Base-by-base conservation (phyloP, 2,113 vertebrate species). In the Danionella cerebrum region DNA sequence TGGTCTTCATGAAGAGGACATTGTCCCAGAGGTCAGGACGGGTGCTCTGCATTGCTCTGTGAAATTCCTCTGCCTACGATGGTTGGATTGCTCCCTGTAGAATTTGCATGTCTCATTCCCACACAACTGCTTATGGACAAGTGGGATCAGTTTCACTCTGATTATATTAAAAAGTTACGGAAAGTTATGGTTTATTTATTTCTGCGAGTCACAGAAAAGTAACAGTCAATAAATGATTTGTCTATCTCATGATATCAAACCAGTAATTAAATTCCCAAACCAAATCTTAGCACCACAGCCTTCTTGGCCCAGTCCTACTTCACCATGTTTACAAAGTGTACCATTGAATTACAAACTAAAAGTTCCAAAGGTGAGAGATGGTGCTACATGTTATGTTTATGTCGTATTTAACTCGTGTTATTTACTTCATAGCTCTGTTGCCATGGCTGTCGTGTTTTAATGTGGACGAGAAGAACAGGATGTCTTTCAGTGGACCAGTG, bases 401-500 rank as follows among this genome's bases (percentile, higher is more conserved):
- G 11, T 36, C 18, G 24, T 42, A 42, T 50, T 66, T 14, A 9
- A 42, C 7, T 35, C 13, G 50, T n/a, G 6, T 16, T 7, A 42
- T 14, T 60, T 6, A 36, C 9, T 39, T 24, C 24, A 13, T 79
- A 97, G 91, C 70, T 74, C 25, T 92, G 41, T 70, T 94, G 78
- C 80, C 81, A 2, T 76, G 84, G 10, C 68, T 85, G 1, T 2
- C 50, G 22, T 84, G 88, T 73, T 98, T 96, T 74, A 98, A 98
- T 11, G 92, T 98, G 73, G 94, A 98, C 68, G 92, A 96, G 80
- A 97, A 98, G 80, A 94, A 94, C 57, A 83, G 85, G 0, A 55
- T 96, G 89, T 93, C 87, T 1, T 98, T 98, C 84, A 88, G 60
- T 2, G 96, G 96, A 0, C 87, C 94, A 0, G 76, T 95, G 76